These are phyloP conservation scores for Harpalus rufipes DNA, from an alignment of 2,888 invertebrate species.

Conservation along the genomic window DNA sequence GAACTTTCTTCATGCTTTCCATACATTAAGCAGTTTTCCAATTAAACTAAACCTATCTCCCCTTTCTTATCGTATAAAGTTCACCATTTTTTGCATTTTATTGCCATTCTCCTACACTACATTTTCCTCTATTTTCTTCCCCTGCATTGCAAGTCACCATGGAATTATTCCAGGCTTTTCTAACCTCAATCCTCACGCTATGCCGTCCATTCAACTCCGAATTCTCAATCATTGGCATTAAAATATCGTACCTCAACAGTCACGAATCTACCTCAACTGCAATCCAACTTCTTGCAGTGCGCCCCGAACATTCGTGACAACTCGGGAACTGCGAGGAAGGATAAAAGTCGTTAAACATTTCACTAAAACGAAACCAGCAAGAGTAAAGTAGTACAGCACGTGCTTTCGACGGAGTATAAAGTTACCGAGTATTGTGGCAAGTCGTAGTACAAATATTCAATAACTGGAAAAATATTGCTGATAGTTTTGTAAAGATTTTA, in stretches of 20 bases:
- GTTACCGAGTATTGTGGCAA: no score
- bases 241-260: not conserved
- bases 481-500: not conserved
- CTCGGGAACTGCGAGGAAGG: not conserved
- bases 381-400: not conserved
- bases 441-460: no score
- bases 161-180: not conserved
- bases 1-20: no score
- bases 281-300: not conserved
- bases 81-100: not conserved
- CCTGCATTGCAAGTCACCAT: not conserved
- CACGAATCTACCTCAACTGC: not conserved
- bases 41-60: not conserved
- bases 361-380: not conserved
- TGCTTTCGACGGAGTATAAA: slow-evolving; percentile 19
- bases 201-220: not conserved
- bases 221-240: slow-evolving; percentile 2
- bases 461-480: not conserved
- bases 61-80: not conserved
- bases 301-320: slow-evolving; percentile 14
- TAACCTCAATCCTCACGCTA: not conserved
- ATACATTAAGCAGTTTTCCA: not conserved
- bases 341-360: slow-evolving; percentile 26
- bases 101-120: not conserved
- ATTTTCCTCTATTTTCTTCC: not conserved